A percentile compares a stretch with the other conserved stretches of the same genome.
phyloP scores from a whole-genome alignment of 2,888 invertebrate genomes.

The Mythimna ferrago region DNA sequence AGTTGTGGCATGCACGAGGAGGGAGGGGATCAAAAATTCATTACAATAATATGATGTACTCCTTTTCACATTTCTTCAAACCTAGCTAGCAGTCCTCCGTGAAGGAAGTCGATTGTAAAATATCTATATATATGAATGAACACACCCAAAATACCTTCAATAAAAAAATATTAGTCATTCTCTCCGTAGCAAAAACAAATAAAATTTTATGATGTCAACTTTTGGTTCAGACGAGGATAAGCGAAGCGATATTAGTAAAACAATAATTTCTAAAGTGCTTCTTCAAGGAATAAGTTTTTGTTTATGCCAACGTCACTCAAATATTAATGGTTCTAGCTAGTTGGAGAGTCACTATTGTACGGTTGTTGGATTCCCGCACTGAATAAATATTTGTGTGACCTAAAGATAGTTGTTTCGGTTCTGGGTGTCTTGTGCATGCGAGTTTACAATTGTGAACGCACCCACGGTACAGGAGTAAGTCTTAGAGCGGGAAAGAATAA shows the following conservation, averaged over 20 bases:
- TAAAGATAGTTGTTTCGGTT: too few species aligned
- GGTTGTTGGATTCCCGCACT: too few species aligned
- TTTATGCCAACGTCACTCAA: slow-evolving; percentile 6
- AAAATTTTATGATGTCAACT: slow-evolving; percentile 40
- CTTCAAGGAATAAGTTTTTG: background rate
- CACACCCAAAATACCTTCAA: background rate
- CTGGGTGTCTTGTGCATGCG: too few species aligned
- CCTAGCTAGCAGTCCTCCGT: background rate
- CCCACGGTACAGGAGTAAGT: too few species aligned
- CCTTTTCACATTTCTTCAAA: background rate
- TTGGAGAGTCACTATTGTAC: background rate
- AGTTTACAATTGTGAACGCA: too few species aligned
- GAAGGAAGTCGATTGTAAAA: background rate
- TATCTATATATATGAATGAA: background rate
- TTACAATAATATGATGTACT: too few species aligned
- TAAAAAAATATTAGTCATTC: slow-evolving; percentile 23
- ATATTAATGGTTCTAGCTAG: slow-evolving; percentile 1
- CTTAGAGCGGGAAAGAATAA: too few species aligned
- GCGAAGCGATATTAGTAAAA: slow-evolving; percentile 12
- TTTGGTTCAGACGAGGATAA: slow-evolving; percentile 1
- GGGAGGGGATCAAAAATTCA: too few species aligned
- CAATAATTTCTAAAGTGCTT: slow-evolving; percentile 12
- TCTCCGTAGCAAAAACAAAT: slow-evolving; percentile 16
- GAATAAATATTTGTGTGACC: too few species aligned
- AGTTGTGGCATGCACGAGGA: too few species aligned